phyloP scores from a whole-genome alignment of 2,888 invertebrate genomes.

The Ophraella communa region DNA sequence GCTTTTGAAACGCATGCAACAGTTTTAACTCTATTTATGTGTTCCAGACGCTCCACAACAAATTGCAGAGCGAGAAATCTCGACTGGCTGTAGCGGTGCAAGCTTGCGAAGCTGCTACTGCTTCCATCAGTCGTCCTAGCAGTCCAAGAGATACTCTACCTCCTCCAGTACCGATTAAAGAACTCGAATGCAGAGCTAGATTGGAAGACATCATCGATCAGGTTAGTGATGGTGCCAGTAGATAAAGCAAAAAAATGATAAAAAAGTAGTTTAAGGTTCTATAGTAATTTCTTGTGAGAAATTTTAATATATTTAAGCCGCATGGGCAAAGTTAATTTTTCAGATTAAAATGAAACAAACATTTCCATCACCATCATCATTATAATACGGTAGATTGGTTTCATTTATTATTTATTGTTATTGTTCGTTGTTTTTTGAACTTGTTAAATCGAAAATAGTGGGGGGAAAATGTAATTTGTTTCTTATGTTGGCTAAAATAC shows the following conservation, averaged over 20 bases:
- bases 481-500: no score
- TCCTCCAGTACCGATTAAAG: constrained; percentile 83
- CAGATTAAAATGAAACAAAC: neutral
- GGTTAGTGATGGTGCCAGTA: constrained; percentile 62
- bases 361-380: neutral
- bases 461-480: no score
- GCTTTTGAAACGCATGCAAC: neutral
- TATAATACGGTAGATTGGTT: neutral
- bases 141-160: constrained; percentile 87
- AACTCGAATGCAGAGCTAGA: constrained; percentile 82
- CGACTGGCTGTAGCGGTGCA: constrained; percentile 86
- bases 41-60: constrained; percentile 75
- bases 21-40: constrained; percentile 2
- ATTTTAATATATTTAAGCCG: neutral
- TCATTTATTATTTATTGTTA: neutral
- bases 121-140: constrained; percentile 88
- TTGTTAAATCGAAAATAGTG: no score
- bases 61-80: constrained; percentile 87
- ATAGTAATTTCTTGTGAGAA: neutral
- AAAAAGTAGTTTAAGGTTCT: no score
- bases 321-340: neutral
- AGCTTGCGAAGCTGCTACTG: constrained; percentile 91
- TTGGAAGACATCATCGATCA: constrained; percentile 93
- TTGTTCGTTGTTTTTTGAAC: neutral
- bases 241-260: no score